A percentile compares a stretch with the other conserved stretches of the same genome.
phyloP scores from a whole-genome alignment of 2,113 vertebrate genomes.

The Xenopus tropicalis region DNA sequence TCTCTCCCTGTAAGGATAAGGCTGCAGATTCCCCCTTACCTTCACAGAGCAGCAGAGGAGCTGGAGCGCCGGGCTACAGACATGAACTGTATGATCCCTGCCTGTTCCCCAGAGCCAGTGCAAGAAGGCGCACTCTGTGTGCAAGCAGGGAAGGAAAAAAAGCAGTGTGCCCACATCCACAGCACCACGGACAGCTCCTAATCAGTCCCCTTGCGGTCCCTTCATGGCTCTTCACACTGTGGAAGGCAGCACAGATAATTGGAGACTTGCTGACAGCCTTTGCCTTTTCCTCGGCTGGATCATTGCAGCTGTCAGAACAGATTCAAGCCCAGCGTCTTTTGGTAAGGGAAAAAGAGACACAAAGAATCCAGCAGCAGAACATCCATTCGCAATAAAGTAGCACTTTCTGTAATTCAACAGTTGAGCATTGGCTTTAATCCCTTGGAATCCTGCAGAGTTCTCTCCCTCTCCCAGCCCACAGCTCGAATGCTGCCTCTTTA shows the following conservation, averaged over 20 bases:
- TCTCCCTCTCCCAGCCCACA: conserved; percentile 5
- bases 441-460: conserved; percentile 55
- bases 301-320: conserved; percentile 27
- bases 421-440: conserved; percentile 56
- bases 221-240: conserved; percentile 9
- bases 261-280: conserved; percentile 54
- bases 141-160: neutral
- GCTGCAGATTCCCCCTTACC: conserved; percentile 2
- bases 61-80: neutral
- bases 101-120: conserved; percentile 3
- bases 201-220: conserved; percentile 13
- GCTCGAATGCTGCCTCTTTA: conserved; percentile 63
- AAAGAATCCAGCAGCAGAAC: neutral
- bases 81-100: conserved; percentile 14
- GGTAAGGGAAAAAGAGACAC: no score
- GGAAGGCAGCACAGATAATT: conserved; percentile 49
- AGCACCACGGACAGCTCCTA: conserved; percentile 29
- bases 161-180: neutral
- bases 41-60: conserved; percentile 10
- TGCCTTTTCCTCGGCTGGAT: conserved; percentile 50
- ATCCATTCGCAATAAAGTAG: conserved; percentile 17
- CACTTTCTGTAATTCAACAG: conserved; percentile 65
- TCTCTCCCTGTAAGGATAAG: no score
- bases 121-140: neutral
- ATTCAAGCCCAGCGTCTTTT: neutral